A percentile compares a stretch with the other conserved stretches of the same genome.
These are phyloP conservation scores for Clarias pachynema DNA, from an alignment of 2,797 vertebrate species.

Conservation along the genomic window DNA sequence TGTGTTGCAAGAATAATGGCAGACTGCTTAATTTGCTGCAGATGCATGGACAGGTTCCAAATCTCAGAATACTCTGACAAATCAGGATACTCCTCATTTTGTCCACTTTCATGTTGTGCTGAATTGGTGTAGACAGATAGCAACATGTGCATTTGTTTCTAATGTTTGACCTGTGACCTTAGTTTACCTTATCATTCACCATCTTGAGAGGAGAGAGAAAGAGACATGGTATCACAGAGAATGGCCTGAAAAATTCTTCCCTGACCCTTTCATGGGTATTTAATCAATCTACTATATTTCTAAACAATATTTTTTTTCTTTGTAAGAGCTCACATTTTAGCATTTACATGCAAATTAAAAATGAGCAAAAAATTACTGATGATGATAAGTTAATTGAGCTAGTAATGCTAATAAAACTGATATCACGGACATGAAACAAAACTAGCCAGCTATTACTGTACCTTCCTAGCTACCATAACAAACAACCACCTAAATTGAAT, in stretches of 20 bases:
- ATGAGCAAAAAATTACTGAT: neutral
- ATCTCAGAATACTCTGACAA: neutral
- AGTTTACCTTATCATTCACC: constrained; percentile 8
- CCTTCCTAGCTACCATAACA: neutral
- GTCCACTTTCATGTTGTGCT: neutral
- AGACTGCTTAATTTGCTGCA: neutral
- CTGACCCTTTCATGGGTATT: neutral
- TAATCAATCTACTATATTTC: neutral
- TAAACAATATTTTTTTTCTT: neutral
- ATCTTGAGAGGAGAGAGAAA: neutral
- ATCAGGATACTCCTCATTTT: neutral
- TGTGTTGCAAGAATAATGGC: constrained; percentile 14
- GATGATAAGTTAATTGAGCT: neutral
- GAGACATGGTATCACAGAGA: neutral
- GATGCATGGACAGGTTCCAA: constrained; percentile 8
- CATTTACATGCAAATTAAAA: neutral
- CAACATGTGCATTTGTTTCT: constrained; percentile 3
- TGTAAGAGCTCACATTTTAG: neutral
- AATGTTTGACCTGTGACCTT: constrained; percentile 36
- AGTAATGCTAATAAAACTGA: neutral
- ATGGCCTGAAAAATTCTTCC: neutral
- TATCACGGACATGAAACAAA: neutral
- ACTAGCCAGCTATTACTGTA: neutral
- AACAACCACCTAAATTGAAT: neutral
- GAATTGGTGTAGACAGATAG: neutral